These are phyloP conservation scores for Thalassarche chlororhynchos DNA, from an alignment of 2,113 vertebrate species.

Conservation along the genomic window DNA sequence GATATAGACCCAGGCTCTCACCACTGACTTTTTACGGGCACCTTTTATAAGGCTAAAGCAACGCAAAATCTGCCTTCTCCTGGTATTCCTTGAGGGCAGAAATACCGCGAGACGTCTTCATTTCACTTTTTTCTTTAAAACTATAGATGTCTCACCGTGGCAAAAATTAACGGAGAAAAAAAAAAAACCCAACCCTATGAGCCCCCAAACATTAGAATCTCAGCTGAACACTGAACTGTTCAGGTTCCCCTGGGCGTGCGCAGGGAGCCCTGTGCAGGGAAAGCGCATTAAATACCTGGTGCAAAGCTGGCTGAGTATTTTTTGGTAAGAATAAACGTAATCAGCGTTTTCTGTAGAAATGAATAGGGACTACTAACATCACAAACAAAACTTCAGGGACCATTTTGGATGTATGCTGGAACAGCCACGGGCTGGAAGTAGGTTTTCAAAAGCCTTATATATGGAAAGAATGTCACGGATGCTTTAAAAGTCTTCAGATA, in stretches of 20 bases:
- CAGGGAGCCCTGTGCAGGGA: neutral
- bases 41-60: neutral
- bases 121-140: neutral
- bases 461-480: neutral
- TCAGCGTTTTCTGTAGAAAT: neutral
- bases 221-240: neutral
- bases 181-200: neutral
- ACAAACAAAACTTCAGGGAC: neutral
- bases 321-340: neutral
- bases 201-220: neutral
- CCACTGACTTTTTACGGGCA: neutral
- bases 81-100: neutral
- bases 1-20: neutral
- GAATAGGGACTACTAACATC: neutral
- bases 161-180: neutral
- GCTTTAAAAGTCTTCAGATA: slow-evolving; percentile 24
- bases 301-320: neutral
- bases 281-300: neutral
- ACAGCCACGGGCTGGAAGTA: neutral
- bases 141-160: neutral
- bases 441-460: neutral
- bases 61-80: neutral
- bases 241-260: neutral
- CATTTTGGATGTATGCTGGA: neutral
- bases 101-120: neutral